Evolutionary conservation across 2,113 vertebrate species (phyloP).

Genomic region (Piprites chloris): DNA sequence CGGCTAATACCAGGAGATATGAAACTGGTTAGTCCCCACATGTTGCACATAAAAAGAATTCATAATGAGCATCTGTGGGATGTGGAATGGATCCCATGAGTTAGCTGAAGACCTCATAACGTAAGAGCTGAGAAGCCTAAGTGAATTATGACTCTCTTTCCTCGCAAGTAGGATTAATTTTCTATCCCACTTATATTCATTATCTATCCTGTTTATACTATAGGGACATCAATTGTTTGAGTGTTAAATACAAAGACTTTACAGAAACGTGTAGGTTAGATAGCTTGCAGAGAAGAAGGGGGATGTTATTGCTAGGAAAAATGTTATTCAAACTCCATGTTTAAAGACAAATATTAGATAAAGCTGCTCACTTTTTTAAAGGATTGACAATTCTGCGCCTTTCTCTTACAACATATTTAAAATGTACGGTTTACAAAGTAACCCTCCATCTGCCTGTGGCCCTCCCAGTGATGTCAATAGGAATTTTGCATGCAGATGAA

Average conservation of each 20-base stretch:
- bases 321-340: neutral
- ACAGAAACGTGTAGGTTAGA: conserved; percentile 38
- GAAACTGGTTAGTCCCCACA: conserved; percentile 81
- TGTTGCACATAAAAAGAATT: conserved; percentile 82
- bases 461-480: conserved; percentile 58
- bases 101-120: conserved; percentile 74
- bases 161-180: conserved; percentile 69
- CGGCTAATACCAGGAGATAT: conserved; percentile 80
- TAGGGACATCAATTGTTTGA: conserved; percentile 61
- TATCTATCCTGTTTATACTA: conserved; percentile 73
- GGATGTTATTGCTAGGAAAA: neutral
- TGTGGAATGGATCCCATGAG: conserved; percentile 71
- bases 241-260: conserved; percentile 55
- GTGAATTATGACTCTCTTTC: conserved; percentile 73
- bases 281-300: neutral
- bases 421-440: conserved; percentile 56
- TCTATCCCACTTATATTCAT: conserved; percentile 69
- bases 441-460: conserved; percentile 41
- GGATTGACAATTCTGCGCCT: neutral
- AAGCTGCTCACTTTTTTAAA: conserved; percentile 29
- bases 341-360: conserved; percentile 27
- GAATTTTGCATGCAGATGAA: conserved; percentile 68
- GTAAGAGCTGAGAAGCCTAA: conserved; percentile 72
- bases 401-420: conserved; percentile 37
- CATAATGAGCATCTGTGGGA: conserved; percentile 80